Evolutionary conservation across 2,888 invertebrate genomes (phyloP).

Genomic region (Troides aeacus): DNA sequence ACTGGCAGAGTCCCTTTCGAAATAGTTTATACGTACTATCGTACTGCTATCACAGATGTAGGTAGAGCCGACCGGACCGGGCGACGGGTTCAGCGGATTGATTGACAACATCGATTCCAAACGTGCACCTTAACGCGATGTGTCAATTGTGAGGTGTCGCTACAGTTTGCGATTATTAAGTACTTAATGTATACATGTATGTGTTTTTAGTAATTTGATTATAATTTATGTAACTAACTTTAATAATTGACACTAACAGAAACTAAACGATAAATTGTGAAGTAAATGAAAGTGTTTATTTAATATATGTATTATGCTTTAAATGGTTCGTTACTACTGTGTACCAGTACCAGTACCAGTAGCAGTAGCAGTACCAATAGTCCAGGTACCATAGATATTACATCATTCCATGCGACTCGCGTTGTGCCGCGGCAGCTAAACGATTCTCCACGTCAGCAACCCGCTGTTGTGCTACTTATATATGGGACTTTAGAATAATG

Average conservation of each 20-base stretch:
- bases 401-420: constrained; percentile 11
- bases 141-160: neutral
- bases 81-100: neutral
- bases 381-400: constrained; percentile 1
- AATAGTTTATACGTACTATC: too few relatives aligned
- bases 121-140: neutral
- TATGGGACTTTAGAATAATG: constrained; percentile 1
- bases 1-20: too few relatives aligned
- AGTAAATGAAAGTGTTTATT: neutral
- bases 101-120: neutral
- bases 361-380: neutral
- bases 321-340: neutral
- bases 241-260: neutral
- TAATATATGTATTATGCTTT: neutral
- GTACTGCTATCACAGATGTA: too few relatives aligned
- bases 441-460: neutral
- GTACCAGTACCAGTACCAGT: neutral
- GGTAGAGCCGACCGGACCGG: too few relatives aligned
- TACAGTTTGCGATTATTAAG: neutral
- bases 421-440: constrained; percentile 22
- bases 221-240: neutral
- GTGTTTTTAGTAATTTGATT: neutral
- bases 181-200: neutral
- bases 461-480: neutral
- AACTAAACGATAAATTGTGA: neutral